phyloP scores from a whole-genome alignment of 30 jellyfish, hydroid and myxozoan genomes.

The Hydractinia symbiolongicarpus region DNA sequence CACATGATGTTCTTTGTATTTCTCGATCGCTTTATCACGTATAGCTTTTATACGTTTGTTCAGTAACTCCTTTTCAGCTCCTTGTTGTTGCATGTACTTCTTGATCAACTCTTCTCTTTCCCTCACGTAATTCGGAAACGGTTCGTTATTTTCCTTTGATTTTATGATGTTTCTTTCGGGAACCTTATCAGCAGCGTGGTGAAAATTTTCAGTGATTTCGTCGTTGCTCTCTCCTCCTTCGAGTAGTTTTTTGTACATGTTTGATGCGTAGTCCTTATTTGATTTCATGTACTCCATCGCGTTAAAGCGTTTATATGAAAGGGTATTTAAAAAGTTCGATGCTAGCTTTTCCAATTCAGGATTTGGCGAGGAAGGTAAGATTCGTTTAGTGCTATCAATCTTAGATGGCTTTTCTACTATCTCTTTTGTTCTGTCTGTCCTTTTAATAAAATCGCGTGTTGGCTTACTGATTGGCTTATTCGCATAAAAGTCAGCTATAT shows the following conservation, averaged over 20 bases:
- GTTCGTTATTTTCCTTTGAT: not conserved
- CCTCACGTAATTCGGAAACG: not conserved
- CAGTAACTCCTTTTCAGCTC: not conserved
- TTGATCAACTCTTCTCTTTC: not conserved
- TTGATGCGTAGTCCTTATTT: not conserved
- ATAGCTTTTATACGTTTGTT: constrained; percentile 10
- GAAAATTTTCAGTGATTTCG: not conserved
- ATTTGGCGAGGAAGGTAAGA: not conserved
- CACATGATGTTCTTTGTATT: not conserved
- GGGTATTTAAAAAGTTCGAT: not conserved
- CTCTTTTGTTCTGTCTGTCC: not conserved
- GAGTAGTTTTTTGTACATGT: not conserved
- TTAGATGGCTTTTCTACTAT: not conserved
- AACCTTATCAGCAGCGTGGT: not conserved
- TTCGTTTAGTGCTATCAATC: not conserved
- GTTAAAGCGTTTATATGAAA: not conserved
- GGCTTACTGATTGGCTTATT: not conserved
- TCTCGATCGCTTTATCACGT: not conserved
- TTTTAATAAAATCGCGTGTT: not conserved
- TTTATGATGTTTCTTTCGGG: not conserved
- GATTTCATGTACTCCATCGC: not conserved
- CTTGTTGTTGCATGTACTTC: not conserved
- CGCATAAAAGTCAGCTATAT: not conserved
- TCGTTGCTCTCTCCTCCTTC: not conserved
- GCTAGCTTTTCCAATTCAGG: constrained; percentile 15